phyloP scores from a whole-genome alignment of 2,113 vertebrate species.

The Paracanthobrama guichenoti region DNA sequence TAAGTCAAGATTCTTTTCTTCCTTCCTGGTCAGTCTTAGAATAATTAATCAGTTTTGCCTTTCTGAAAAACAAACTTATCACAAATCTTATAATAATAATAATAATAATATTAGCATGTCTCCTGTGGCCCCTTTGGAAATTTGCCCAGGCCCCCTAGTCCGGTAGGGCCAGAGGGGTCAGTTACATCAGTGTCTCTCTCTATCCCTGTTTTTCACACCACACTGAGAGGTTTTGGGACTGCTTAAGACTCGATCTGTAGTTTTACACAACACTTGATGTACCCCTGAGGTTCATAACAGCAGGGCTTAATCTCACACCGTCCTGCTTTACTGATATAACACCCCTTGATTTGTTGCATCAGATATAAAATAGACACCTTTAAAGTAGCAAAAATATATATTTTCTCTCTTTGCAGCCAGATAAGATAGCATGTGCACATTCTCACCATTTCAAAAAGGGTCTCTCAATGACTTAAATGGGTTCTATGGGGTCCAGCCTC shows the following conservation, averaged over 20 bases:
- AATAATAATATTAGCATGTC: not conserved
- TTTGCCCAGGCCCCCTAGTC: not conserved
- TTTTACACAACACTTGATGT: slow-evolving; percentile 34
- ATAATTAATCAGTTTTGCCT: slow-evolving; percentile 12
- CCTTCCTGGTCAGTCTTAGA: not conserved
- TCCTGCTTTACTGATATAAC: slow-evolving; percentile 20
- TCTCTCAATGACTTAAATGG: not conserved
- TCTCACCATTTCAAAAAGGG: not conserved
- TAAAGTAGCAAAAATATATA: slow-evolving; percentile 23
- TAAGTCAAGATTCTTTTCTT: not conserved
- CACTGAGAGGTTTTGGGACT: not conserved
- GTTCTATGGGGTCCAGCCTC: not conserved
- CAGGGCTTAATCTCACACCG: slow-evolving; percentile 16
- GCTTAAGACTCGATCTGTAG: slow-evolving; percentile 27
- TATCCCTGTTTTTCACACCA: not conserved
- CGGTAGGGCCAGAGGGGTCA: not conserved
- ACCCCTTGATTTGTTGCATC: slow-evolving; percentile 34
- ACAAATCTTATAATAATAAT: no score
- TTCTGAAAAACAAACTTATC: no score
- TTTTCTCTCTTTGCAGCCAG: slow-evolving; percentile 48
- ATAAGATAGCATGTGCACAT: not conserved
- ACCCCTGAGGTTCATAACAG: slow-evolving; percentile 25
- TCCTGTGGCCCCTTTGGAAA: not conserved
- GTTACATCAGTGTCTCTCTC: slow-evolving; percentile 15
- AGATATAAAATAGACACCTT: slow-evolving; percentile 28